Evolutionary conservation across 2,797 vertebrate species (phyloP).

Genomic region (Crocodylus rhombifer): DNA sequence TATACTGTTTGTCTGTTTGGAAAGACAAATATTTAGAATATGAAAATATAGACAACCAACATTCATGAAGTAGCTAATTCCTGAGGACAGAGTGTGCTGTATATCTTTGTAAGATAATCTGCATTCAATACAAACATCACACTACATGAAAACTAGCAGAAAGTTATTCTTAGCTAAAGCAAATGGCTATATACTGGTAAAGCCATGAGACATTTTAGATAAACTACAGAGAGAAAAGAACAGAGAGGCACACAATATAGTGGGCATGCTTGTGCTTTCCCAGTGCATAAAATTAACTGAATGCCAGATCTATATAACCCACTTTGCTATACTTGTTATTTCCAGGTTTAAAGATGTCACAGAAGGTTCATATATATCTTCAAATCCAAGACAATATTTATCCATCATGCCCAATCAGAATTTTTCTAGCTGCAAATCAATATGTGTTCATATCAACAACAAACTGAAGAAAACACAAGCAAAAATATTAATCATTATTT

Average conservation of each 20-base stretch:
- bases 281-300: background rate
- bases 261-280: constrained; percentile 44
- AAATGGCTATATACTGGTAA: constrained; percentile 40
- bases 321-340: background rate
- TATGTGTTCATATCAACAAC: background rate
- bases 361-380: background rate
- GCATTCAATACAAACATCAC: constrained; percentile 72
- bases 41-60: constrained; percentile 78
- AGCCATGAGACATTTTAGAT: background rate
- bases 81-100: constrained; percentile 81
- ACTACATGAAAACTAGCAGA: constrained; percentile 66
- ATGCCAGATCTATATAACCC: background rate
- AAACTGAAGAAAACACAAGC: constrained; percentile 35
- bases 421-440: background rate
- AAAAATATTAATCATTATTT: background rate
- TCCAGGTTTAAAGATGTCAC: constrained; percentile 1
- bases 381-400: background rate
- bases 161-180: constrained; percentile 71
- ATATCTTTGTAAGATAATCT: constrained; percentile 70
- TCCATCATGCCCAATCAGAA: constrained; percentile 17
- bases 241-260: background rate
- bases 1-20: constrained; percentile 58
- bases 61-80: constrained; percentile 81
- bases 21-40: constrained; percentile 77
- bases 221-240: constrained; percentile 14